A percentile compares a stretch with the other conserved stretches of the same genome.
Evolutionary conservation across 64 coral and sea anemone genomes (phyloP).

Genomic region (Stichodactyla mertensii): DNA sequence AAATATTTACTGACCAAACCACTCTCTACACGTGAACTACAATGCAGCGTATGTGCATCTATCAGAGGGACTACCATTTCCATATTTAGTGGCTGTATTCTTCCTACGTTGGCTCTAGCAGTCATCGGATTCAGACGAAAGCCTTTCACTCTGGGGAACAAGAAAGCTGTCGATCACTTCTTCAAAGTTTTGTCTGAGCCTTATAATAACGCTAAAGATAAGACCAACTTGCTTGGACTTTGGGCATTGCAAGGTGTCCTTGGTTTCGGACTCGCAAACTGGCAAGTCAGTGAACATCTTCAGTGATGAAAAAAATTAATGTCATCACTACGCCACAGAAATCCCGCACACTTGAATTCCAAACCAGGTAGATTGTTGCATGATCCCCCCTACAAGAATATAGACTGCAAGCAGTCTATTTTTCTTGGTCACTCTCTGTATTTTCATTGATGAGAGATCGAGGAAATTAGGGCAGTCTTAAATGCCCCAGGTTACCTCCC

Average conservation of each 20-base stretch:
- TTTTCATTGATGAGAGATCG: too few relatives aligned
- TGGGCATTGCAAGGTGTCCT: constrained; percentile 43
- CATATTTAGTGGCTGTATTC: constrained; percentile 51
- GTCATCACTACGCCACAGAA: neutral
- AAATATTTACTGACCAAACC: constrained; percentile 48
- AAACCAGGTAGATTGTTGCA: too few relatives aligned
- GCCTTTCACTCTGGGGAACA: constrained; percentile 16
- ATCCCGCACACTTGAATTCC: neutral
- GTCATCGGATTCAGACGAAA: constrained; percentile 37
- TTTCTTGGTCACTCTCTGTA: too few relatives aligned
- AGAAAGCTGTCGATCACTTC: constrained; percentile 16
- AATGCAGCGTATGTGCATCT: constrained; percentile 60
- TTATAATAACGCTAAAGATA: constrained; percentile 36
- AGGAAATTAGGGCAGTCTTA: too few relatives aligned
- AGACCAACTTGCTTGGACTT: constrained; percentile 42
- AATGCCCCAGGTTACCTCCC: too few relatives aligned
- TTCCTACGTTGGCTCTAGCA: constrained; percentile 50
- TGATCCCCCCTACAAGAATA: too few relatives aligned
- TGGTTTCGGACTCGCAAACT: constrained; percentile 62
- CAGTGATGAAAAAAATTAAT: constrained; percentile 12
- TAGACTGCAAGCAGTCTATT: too few relatives aligned
- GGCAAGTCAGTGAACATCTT: constrained; percentile 48
- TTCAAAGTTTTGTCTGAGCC: constrained; percentile 51
- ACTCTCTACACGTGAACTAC: constrained; percentile 28
- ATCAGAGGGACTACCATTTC: constrained; percentile 50